Conservation (phyloP, 64 coral and sea anemone species). For the Catalaphyllia jardinei region DNA sequence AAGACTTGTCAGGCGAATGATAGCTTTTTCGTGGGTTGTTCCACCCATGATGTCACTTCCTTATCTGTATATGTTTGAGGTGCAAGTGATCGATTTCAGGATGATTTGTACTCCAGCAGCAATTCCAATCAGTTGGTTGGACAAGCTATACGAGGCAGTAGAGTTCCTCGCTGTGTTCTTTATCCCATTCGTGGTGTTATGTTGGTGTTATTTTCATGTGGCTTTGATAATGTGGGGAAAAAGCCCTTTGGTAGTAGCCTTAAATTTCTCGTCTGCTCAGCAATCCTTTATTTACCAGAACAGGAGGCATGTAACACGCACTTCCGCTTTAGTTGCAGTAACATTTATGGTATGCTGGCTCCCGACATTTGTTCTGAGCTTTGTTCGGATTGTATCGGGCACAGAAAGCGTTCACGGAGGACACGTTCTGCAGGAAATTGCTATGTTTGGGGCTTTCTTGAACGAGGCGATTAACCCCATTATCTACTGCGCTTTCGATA, state of each 20-base stretch:
- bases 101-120: conserved; percentile 2
- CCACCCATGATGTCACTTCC: conserved; percentile 13
- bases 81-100: not conserved
- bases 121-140: conserved; percentile 38
- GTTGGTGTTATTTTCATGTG: conserved; percentile 12
- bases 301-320: conserved; percentile 37
- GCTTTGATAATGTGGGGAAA: not conserved
- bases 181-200: conserved; percentile 6
- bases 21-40: conserved; percentile 31
- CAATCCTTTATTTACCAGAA: not conserved
- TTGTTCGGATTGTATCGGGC: not conserved
- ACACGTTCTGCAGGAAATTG: conserved; percentile 3
- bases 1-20: conserved; percentile 26
- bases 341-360: conserved; percentile 40
- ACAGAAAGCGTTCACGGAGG: not conserved
- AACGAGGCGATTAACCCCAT: conserved; percentile 46
- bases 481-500: conserved; percentile 49
- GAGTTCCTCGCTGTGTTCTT: conserved; percentile 1
- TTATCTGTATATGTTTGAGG: conserved; percentile 39
- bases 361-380: conserved; percentile 22
- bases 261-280: not conserved
- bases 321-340: conserved; percentile 24
- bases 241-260: not conserved
- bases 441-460: conserved; percentile 41
- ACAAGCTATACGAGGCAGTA: conserved; percentile 31